phyloP scores from a whole-genome alignment of 2,888 invertebrate species.

The Parthenolecanium corni region DNA sequence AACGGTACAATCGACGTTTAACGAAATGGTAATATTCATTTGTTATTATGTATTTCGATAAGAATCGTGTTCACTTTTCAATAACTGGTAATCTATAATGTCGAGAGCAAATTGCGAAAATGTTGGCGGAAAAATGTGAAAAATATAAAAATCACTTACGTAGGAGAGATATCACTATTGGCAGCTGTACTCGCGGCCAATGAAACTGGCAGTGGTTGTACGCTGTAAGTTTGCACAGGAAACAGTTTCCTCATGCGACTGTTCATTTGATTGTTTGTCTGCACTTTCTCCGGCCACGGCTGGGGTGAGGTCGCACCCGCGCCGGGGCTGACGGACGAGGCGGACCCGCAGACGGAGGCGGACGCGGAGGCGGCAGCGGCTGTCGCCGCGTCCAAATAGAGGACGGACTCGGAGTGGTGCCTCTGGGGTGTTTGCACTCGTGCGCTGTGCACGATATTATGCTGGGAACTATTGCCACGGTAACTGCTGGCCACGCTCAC shows the following conservation, averaged over 20 bases:
- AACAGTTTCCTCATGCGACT: conserved; percentile 52
- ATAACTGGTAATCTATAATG: no score
- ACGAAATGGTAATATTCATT: no score
- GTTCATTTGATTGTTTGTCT: conserved; percentile 40
- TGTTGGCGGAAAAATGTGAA: no score
- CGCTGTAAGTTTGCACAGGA: conserved; percentile 57
- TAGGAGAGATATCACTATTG: neutral
- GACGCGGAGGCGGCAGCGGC: conserved; percentile 31
- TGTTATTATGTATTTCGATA: no score
- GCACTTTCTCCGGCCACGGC: conserved; percentile 36
- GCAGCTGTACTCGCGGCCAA: neutral
- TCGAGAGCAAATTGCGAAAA: no score
- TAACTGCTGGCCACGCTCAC: conserved; percentile 33
- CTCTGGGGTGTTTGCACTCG: conserved; percentile 64
- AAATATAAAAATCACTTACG: neutral
- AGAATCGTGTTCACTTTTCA: no score
- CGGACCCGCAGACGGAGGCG: conserved; percentile 15
- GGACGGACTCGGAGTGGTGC: conserved; percentile 63
- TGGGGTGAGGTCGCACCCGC: conserved; percentile 8
- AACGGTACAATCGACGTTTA: no score
- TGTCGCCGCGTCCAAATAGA: conserved; percentile 43
- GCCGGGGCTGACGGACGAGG: neutral
- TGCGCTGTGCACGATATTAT: conserved; percentile 63
- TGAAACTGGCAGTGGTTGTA: conserved; percentile 38
- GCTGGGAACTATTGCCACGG: conserved; percentile 37